These are phyloP conservation scores for Beris chalybata DNA, from an alignment of 2,888 invertebrate species.

Conservation along the genomic window DNA sequence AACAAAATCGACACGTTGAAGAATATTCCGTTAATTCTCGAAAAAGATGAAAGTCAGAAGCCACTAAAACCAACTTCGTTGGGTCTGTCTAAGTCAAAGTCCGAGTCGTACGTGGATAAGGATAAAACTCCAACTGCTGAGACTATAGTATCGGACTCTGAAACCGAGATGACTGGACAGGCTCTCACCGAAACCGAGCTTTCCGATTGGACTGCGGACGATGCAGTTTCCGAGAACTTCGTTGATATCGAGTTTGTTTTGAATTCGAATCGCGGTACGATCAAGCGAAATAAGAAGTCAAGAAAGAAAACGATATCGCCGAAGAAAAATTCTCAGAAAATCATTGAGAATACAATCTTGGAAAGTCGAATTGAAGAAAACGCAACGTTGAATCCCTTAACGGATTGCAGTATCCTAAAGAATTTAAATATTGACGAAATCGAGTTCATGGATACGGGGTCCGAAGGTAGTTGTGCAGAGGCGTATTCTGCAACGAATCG, in stretches of 20 bases:
- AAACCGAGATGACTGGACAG: slow-evolving; percentile 70
- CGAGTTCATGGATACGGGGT: slow-evolving; percentile 85
- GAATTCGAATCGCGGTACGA: slow-evolving; percentile 58
- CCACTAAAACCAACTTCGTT: slow-evolving; percentile 50
- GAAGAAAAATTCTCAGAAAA: slow-evolving; percentile 51
- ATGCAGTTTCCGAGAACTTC: slow-evolving; percentile 75
- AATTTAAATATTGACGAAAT: slow-evolving; percentile 72
- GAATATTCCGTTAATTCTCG: slow-evolving; percentile 53
- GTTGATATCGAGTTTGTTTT: slow-evolving; percentile 66
- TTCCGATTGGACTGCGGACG: slow-evolving; percentile 88
- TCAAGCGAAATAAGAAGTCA: slow-evolving; percentile 52
- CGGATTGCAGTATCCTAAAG: slow-evolving; percentile 55
- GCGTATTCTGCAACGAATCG: slow-evolving; percentile 61
- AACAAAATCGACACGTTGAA: slow-evolving; percentile 56
- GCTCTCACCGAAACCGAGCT: slow-evolving; percentile 82
- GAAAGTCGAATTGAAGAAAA: slow-evolving; percentile 45
- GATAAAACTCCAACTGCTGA: slow-evolving; percentile 55
- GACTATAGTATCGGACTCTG: slow-evolving; percentile 64
- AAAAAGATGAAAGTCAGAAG: slow-evolving; percentile 46
- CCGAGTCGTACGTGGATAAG: slow-evolving; percentile 45
- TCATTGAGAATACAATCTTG: slow-evolving; percentile 30
- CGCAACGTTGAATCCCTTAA: slow-evolving; percentile 45
- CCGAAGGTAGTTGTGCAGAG: slow-evolving; percentile 74
- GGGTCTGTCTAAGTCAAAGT: slow-evolving; percentile 41
- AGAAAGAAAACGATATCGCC: slow-evolving; percentile 53